Percentiles rank a stretch among this genome's conserved stretches.
Conservation (phyloP, 2,888 invertebrate genomes). For the Caenorhabditis sp. region DNA sequence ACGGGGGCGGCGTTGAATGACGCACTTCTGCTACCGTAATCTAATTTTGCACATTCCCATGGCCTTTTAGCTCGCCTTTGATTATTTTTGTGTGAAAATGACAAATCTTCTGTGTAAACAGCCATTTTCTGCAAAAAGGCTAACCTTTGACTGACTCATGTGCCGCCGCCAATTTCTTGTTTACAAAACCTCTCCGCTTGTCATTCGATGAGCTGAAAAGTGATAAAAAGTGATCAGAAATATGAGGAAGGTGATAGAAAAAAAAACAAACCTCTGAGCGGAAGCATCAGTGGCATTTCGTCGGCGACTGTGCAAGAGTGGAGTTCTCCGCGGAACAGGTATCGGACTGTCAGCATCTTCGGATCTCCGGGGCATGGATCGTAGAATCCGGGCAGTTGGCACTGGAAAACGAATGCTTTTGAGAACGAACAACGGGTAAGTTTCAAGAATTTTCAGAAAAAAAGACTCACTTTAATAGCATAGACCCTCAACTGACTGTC, state of each 20-base stretch:
- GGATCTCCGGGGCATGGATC: conserved; percentile 94
- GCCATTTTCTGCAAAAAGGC: too few species aligned
- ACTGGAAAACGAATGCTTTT: conserved; percentile 86
- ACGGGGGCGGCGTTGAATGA: too few species aligned
- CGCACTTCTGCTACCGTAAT: too few species aligned
- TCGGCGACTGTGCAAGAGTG: conserved; percentile 91
- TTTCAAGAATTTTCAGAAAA: not conserved
- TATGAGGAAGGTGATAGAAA: too few species aligned
- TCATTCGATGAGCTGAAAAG: conserved; percentile 50
- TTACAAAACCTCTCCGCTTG: conserved; percentile 42
- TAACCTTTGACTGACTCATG: conserved; percentile 32
- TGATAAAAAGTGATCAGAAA: not conserved
- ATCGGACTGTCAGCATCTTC: conserved; percentile 91
- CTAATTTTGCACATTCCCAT: not conserved
- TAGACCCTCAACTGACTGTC: conserved; percentile 88
- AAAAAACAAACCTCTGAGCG: conserved; percentile 88
- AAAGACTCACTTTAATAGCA: conserved; percentile 73
- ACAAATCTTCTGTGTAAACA: conserved; percentile 6
- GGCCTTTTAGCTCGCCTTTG: not conserved
- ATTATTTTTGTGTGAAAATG: not conserved
- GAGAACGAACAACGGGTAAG: not conserved
- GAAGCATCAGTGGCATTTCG: conserved; percentile 90
- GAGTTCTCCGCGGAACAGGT: conserved; percentile 90
- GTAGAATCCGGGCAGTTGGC: conserved; percentile 96
- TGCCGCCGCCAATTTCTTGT: conserved; percentile 7